Evolutionary conservation across 2,888 invertebrate species (phyloP).

Genomic region (Drosophila tripunctata): DNA sequence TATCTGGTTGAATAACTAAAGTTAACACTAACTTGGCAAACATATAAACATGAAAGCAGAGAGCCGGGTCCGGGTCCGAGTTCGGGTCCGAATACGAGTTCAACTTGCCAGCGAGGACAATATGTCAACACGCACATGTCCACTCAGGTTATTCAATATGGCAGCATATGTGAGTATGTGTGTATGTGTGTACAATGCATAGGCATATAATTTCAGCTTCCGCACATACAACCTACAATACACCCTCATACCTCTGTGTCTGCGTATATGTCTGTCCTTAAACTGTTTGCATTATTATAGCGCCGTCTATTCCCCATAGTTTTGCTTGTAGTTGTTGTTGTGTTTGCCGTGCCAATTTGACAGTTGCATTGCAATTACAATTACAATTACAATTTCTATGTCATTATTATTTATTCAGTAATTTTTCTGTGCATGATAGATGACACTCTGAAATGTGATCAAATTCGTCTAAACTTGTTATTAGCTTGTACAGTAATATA

Average conservation of each 20-base stretch:
- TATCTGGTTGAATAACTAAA: slow-evolving; percentile 80
- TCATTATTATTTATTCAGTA: slow-evolving; percentile 70
- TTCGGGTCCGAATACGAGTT: background rate
- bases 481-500: background rate
- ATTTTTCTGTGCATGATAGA: slow-evolving; percentile 46
- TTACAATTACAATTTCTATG: slow-evolving; percentile 76
- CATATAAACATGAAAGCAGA: slow-evolving; percentile 75
- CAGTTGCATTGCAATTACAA: slow-evolving; percentile 77
- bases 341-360: slow-evolving; percentile 59
- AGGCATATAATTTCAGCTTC: slow-evolving; percentile 80
- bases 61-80: background rate
- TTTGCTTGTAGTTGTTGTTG: slow-evolving; percentile 25
- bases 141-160: slow-evolving; percentile 19
- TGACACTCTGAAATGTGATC: slow-evolving; percentile 21
- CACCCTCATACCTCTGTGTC: slow-evolving; percentile 28
- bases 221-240: slow-evolving; percentile 44
- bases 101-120: slow-evolving; percentile 47
- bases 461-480: background rate
- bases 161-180: slow-evolving; percentile 7
- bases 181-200: slow-evolving; percentile 43
- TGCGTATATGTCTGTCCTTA: slow-evolving; percentile 55
- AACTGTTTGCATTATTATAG: slow-evolving; percentile 73
- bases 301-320: slow-evolving; percentile 43
- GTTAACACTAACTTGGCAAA: slow-evolving; percentile 81
- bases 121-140: slow-evolving; percentile 69